A percentile compares a stretch with the other conserved stretches of the same genome.
phyloP scores from a whole-genome alignment of 2,888 invertebrate genomes.

The Cremastinae sp. region DNA sequence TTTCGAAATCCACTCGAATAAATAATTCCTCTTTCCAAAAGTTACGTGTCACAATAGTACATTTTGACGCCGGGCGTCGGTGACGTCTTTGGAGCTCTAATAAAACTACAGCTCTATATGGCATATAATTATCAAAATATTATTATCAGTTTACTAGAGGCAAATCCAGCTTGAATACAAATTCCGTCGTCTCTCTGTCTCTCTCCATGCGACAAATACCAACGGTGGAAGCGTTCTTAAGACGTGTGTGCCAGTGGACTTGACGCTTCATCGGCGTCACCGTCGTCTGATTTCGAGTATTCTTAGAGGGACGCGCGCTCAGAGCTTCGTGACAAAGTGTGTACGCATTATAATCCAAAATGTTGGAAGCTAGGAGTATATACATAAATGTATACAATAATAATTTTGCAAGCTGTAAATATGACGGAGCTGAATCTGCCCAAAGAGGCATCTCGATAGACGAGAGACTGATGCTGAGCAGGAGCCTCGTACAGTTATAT shows the following conservation, averaged over 20 bases:
- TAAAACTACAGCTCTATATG: slow-evolving; percentile 2
- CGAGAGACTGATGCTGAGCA: slow-evolving; percentile 50
- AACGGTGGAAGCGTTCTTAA: slow-evolving; percentile 21
- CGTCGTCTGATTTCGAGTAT: slow-evolving; percentile 15
- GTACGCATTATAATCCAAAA: slow-evolving; percentile 42
- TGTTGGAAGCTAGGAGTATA: slow-evolving; percentile 18
- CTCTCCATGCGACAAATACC: slow-evolving; percentile 1
- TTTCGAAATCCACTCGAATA: too few species aligned
- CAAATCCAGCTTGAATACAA: slow-evolving; percentile 10
- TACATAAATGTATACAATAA: slow-evolving; percentile 24
- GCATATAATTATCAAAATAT: slow-evolving; percentile 39
- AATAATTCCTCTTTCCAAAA: neutral
- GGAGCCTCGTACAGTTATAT: slow-evolving; percentile 39
- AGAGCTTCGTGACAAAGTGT: slow-evolving; percentile 51
- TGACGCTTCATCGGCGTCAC: slow-evolving; percentile 25
- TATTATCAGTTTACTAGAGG: slow-evolving; percentile 41
- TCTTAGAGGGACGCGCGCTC: slow-evolving; percentile 29
- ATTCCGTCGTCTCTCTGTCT: slow-evolving; percentile 28
- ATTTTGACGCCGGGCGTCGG: neutral
- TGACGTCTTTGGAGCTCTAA: neutral
- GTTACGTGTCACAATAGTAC: neutral
- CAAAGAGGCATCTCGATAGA: slow-evolving; percentile 39
- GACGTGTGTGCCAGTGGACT: slow-evolving; percentile 29
- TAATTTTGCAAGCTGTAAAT: slow-evolving; percentile 48
- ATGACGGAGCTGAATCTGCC: slow-evolving; percentile 63